phyloP scores from a whole-genome alignment of 2,797 vertebrate species.

The Myotis findleyi region DNA sequence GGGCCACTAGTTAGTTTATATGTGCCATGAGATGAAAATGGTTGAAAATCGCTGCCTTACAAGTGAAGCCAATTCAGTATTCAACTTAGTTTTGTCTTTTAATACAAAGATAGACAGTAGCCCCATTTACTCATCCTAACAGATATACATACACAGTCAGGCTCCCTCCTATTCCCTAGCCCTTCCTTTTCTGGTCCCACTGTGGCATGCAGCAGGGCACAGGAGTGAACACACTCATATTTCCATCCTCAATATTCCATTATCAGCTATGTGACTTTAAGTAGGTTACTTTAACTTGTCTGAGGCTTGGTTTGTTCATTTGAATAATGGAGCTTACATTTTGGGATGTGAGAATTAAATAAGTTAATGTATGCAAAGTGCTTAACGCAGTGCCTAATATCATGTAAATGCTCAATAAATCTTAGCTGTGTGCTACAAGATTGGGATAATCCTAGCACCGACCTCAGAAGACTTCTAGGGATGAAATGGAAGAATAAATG shows the following conservation, averaged over 20 bases:
- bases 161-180: not conserved
- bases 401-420: not conserved
- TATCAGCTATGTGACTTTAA: not conserved
- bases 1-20: not conserved
- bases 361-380: constrained; percentile 18
- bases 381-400: not conserved
- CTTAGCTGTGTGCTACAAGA: constrained; percentile 32
- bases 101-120: not conserved
- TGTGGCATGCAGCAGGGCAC: not conserved
- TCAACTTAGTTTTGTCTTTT: constrained; percentile 27
- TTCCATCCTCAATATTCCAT: not conserved
- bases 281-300: constrained; percentile 29
- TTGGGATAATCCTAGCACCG: not conserved
- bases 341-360: constrained; percentile 45
- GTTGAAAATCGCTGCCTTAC: not conserved
- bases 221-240: constrained; percentile 18
- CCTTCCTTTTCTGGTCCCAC: constrained; percentile 12
- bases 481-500: constrained; percentile 50
- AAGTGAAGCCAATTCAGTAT: constrained; percentile 11
- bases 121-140: not conserved
- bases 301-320: constrained; percentile 29
- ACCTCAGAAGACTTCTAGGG: not conserved
- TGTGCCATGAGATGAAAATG: not conserved
- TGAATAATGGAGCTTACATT: constrained; percentile 26
- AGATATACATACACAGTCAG: not conserved